Percentiles rank a stretch among this genome's conserved stretches.
Evolutionary conservation across 2,797 vertebrate genomes (phyloP).

Genomic region (Takifugu ocellatus): DNA sequence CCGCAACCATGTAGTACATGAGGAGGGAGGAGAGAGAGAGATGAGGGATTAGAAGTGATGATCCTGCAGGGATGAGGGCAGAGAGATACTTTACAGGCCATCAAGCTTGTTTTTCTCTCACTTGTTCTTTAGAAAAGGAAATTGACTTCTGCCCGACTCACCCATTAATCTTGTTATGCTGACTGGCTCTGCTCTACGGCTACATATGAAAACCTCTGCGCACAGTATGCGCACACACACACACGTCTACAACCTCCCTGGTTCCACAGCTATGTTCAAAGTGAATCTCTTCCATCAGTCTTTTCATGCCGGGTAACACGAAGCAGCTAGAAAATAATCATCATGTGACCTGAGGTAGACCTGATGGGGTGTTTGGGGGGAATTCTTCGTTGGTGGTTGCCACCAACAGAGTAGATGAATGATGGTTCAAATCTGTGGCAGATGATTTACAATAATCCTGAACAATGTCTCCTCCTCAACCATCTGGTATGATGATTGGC

Average conservation of each 20-base stretch:
- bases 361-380: too few relatives aligned
- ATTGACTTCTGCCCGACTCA: constrained; percentile 49
- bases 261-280: constrained; percentile 10
- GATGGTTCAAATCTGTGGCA: too few relatives aligned
- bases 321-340: too few relatives aligned
- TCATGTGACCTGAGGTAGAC: too few relatives aligned
- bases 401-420: too few relatives aligned
- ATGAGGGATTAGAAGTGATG: constrained; percentile 35
- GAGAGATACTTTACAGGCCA: constrained; percentile 41
- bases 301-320: background rate
- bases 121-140: constrained; percentile 46
- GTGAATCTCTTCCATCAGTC: constrained; percentile 14
- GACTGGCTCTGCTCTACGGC: constrained; percentile 14
- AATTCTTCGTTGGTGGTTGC: too few relatives aligned
- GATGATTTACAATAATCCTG: too few relatives aligned
- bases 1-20: constrained; percentile 50
- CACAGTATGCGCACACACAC: constrained; percentile 7
- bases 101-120: constrained; percentile 52
- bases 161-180: constrained; percentile 43
- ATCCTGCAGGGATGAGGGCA: constrained; percentile 44
- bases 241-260: background rate
- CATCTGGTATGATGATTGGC: too few relatives aligned
- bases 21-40: constrained; percentile 27
- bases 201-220: constrained; percentile 24
- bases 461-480: too few relatives aligned